Evolutionary conservation across 2,113 vertebrate species (phyloP).

Genomic region (Ceratotherium simum): DNA sequence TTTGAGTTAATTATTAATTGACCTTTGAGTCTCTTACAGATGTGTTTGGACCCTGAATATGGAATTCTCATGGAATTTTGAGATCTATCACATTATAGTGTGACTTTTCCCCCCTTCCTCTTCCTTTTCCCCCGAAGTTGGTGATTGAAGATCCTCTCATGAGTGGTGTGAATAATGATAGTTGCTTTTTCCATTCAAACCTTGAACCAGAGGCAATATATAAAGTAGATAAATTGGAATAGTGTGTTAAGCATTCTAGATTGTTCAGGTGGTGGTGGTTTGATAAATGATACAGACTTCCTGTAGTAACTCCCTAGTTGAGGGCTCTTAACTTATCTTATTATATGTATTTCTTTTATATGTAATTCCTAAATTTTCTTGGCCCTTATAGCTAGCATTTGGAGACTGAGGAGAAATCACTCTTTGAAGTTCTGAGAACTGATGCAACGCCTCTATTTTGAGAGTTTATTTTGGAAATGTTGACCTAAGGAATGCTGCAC

Average conservation of each 20-base stretch:
- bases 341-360: constrained; percentile 21
- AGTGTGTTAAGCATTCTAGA: constrained; percentile 7
- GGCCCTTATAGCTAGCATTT: constrained; percentile 47
- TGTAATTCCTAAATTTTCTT: constrained; percentile 40
- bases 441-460: not conserved
- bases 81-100: constrained; percentile 78
- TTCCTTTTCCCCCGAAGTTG: constrained; percentile 65
- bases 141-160: constrained; percentile 78
- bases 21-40: constrained; percentile 81
- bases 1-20: too few relatives aligned
- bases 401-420: constrained; percentile 47
- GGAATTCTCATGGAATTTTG: constrained; percentile 81
- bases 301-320: not conserved
- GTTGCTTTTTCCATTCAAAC: constrained; percentile 69
- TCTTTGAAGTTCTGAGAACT: constrained; percentile 60
- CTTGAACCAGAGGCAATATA: constrained; percentile 23
- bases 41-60: constrained; percentile 78
- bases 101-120: constrained; percentile 46
- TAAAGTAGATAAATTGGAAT: constrained; percentile 50
- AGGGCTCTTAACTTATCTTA: constrained; percentile 22
- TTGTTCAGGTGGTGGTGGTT: constrained; percentile 40
- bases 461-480: constrained; percentile 66
- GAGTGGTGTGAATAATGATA: constrained; percentile 75
- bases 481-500: constrained; percentile 56
- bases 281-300: constrained; percentile 37